Evolutionary conservation across 2,797 vertebrate genomes (phyloP).

Genomic region (Pseudochirops cupreus): DNA sequence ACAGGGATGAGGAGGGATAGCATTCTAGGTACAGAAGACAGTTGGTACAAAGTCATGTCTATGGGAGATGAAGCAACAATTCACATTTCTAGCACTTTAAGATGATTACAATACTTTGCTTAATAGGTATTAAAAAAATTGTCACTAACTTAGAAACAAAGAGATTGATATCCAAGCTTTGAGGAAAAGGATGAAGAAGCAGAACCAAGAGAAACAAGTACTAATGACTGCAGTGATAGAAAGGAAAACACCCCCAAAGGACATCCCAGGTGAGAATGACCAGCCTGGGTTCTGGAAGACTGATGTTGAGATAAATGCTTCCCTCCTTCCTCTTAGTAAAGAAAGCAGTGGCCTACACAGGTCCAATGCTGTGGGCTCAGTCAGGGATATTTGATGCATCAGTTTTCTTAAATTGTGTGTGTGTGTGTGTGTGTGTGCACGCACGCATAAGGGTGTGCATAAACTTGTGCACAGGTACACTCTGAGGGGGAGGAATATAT

Average conservation of each 20-base stretch:
- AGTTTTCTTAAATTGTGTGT: not conserved
- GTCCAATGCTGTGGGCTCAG: not conserved
- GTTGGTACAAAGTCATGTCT: not conserved
- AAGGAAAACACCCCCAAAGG: not conserved
- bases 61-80: not conserved
- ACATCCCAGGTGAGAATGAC: not conserved
- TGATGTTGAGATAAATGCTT: not conserved
- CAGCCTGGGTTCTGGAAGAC: not conserved
- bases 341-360: not conserved
- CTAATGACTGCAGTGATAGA: not conserved
- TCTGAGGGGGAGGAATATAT: not conserved
- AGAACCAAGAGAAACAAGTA: not conserved
- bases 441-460: not conserved
- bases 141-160: not conserved
- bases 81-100: not conserved
- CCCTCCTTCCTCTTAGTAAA: not conserved
- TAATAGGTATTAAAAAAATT: not conserved
- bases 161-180: not conserved
- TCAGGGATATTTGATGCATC: not conserved
- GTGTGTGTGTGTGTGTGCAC: not conserved
- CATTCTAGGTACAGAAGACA: not conserved
- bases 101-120: not conserved
- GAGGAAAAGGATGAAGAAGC: not conserved
- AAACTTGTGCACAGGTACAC: not conserved
- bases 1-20: not conserved